phyloP scores from a whole-genome alignment of 2,888 invertebrate genomes.

The Nipponacmea schrenckii region DNA sequence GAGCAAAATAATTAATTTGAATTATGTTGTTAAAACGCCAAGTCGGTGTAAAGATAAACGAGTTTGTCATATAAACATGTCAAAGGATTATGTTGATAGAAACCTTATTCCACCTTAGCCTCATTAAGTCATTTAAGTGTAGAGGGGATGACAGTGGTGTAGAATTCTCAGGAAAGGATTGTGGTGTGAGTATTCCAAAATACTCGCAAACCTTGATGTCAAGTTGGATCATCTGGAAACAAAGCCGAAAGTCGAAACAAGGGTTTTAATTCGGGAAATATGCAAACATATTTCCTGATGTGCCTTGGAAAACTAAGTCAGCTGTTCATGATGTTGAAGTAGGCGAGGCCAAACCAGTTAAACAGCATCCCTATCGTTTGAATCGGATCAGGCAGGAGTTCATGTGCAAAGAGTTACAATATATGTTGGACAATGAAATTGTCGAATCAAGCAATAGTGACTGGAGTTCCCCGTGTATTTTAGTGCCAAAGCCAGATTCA shows the following conservation, averaged over 20 bases:
- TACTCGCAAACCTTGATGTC: conserved; percentile 9
- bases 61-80: conserved; percentile 34
- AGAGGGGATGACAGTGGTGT: too few relatives aligned
- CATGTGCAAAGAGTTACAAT: too few relatives aligned
- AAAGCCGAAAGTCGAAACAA: background rate
- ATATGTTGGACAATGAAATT: too few relatives aligned
- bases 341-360: conserved; percentile 24
- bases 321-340: conserved; percentile 28
- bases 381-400: too few relatives aligned
- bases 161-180: background rate
- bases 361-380: conserved; percentile 34
- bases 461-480: conserved; percentile 12
- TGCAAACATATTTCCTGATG: conserved; percentile 30
- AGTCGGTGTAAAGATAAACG: too few relatives aligned
- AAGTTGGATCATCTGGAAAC: conserved; percentile 4
- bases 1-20: conserved; percentile 3
- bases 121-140: too few relatives aligned
- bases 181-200: background rate
- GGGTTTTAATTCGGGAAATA: conserved; percentile 4
- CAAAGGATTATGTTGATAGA: conserved; percentile 28
- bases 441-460: background rate
- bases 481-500: conserved; percentile 10
- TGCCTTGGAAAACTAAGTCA: conserved; percentile 25
- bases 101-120: background rate
- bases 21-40: conserved; percentile 27